Base-by-base conservation (phyloP, 2,113 vertebrate species). In the Brienomyrus longianalis region DNA sequence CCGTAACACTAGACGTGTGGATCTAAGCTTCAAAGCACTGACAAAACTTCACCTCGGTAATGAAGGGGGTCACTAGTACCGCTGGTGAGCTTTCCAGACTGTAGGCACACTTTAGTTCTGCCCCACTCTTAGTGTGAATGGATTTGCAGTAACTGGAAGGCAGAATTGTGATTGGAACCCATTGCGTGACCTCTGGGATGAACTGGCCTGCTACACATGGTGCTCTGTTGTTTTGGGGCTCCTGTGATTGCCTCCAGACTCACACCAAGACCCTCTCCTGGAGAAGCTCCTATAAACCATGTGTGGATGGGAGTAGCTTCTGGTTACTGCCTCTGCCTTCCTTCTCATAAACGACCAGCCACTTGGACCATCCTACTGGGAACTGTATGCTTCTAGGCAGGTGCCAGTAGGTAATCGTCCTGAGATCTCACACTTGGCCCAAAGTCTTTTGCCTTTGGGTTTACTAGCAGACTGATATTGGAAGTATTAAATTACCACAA, bases 1-100 rank as follows among this genome's bases (percentile, higher is more conserved):
- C 50, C 9, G 88, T 89, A 89, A 89, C 74, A 54, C 47, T 56
- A 89, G 8, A 83, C 50, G 77, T 51, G 27, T 52, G 70, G 88
- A 51, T 35, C 27, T 83, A 39, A 83, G 74, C 66, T 27, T 48
- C 47, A 62, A 66, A 87, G 31, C 35, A 9, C 86, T 59, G 52
- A 87, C 52, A 56, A n/a, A 88, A 45, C 54, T 23, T 47, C 83
- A 84, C 85, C 27, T 31, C 23, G 7, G 85, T 54, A 86, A 51
- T 27, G 23, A 52, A 19, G 15, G 54, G 17, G 43, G 88, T 27
- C 21, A 74, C n/a, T 31, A n/a, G 62, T 27, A 35, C 35, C 17
- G 2, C 21, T 6, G 35, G 87, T 27, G 9, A 47, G 74, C 9
- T 43, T 47, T 4, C 83, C 52, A 50, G 39, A 21, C 56, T 45